Percentiles rank a stretch among this genome's conserved stretches.
These are phyloP conservation scores for Nautilus pompilius DNA, from an alignment of 1,140 invertebrate genomes.

Conservation along the genomic window DNA sequence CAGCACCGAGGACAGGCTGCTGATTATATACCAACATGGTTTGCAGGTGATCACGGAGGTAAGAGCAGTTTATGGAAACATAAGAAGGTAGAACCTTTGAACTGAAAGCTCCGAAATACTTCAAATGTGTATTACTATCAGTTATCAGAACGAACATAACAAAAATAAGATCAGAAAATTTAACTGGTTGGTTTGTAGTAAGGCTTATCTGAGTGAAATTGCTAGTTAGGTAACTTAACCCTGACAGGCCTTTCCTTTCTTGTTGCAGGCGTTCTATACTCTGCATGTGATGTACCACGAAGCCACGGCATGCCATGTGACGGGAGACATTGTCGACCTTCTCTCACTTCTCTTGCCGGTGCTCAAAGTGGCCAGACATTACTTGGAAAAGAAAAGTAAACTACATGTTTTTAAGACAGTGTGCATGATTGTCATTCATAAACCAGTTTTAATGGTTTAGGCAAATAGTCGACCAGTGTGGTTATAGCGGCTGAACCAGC, in stretches of 20 bases:
- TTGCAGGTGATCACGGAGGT: conserved; percentile 83
- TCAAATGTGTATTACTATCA: too few relatives aligned
- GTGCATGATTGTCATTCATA: not conserved
- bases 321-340: conserved; percentile 78
- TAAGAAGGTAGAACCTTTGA: too few relatives aligned
- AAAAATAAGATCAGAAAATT: too few relatives aligned
- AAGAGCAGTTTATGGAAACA: too few relatives aligned
- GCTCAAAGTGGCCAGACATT: conserved; percentile 65
- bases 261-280: conserved; percentile 75
- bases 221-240: too few relatives aligned
- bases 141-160: too few relatives aligned
- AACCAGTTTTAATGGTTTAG: too few relatives aligned
- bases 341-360: conserved; percentile 73
- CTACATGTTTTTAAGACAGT: not conserved
- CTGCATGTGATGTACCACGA: conserved; percentile 92
- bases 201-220: too few relatives aligned
- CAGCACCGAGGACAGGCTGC: conserved; percentile 81
- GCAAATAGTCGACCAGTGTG: too few relatives aligned
- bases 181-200: too few relatives aligned
- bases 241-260: conserved; percentile 11
- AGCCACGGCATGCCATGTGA: conserved; percentile 83
- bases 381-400: conserved; percentile 38
- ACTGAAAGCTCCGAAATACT: too few relatives aligned
- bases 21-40: conserved; percentile 83
- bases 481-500: too few relatives aligned